Conservation (phyloP, 2,113 vertebrate genomes). For the Neopipo cinnamomea region DNA sequence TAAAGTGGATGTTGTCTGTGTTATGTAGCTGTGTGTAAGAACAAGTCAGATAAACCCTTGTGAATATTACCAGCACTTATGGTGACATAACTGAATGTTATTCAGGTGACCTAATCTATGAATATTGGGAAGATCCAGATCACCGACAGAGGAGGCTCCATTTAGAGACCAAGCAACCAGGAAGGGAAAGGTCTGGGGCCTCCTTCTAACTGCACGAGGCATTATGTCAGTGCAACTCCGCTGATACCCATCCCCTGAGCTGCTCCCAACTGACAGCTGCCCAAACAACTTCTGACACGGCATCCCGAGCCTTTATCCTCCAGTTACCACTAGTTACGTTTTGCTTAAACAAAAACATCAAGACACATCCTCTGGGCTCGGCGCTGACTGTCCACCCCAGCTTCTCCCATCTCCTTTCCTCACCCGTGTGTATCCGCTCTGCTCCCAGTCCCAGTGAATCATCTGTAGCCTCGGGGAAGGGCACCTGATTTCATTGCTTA, state of each 20-base stretch:
- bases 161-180: neutral
- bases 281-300: neutral
- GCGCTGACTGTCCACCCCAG: neutral
- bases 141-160: neutral
- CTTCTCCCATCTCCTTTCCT: neutral
- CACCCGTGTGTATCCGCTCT: neutral
- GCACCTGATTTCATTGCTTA: slow-evolving; percentile 56
- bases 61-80: neutral
- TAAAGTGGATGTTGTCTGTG: neutral
- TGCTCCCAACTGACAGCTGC: neutral
- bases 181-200: neutral
- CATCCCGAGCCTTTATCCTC: slow-evolving; percentile 3
- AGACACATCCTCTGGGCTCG: neutral
- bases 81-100: neutral
- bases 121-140: neutral
- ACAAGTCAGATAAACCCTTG: neutral
- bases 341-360: neutral
- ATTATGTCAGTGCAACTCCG: neutral
- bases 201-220: neutral
- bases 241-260: neutral
- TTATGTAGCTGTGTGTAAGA: neutral
- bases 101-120: neutral
- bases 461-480: neutral
- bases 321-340: neutral
- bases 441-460: neutral